phyloP scores from a whole-genome alignment of 1,140 invertebrate species.

The Antheraea mylitta region DNA sequence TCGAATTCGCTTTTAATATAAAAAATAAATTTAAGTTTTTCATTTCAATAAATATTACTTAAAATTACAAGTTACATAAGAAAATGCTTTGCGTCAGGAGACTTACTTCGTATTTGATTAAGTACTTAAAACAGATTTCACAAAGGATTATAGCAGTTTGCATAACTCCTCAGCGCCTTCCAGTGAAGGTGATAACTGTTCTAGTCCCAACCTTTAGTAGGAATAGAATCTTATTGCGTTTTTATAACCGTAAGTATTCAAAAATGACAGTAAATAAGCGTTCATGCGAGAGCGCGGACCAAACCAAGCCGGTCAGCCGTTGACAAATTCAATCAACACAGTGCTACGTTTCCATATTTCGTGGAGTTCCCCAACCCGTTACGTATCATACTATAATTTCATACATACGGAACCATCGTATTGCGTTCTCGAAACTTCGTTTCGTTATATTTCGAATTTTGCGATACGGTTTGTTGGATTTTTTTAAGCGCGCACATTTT shows the following conservation, averaged over 20 bases:
- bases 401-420: slow-evolving; percentile 14
- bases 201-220: no score
- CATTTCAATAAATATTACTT: no score
- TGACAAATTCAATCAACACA: slow-evolving; percentile 35
- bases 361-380: slow-evolving; percentile 9
- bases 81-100: no score
- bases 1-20: no score
- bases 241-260: neutral
- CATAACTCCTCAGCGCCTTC: no score
- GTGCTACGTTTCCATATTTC: slow-evolving; percentile 26
- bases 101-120: no score
- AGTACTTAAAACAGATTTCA: no score
- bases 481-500: neutral
- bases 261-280: neutral
- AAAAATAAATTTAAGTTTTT: no score
- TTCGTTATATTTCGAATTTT: neutral
- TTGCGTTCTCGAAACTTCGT: neutral
- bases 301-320: neutral
- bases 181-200: no score
- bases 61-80: no score
- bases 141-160: no score
- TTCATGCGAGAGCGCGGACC: neutral
- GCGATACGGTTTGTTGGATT: neutral
- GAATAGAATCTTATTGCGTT: no score
- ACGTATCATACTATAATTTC: slow-evolving; percentile 27